These are phyloP conservation scores for Subanguina moxae DNA, from an alignment of 1,140 invertebrate species.

Conservation along the genomic window DNA sequence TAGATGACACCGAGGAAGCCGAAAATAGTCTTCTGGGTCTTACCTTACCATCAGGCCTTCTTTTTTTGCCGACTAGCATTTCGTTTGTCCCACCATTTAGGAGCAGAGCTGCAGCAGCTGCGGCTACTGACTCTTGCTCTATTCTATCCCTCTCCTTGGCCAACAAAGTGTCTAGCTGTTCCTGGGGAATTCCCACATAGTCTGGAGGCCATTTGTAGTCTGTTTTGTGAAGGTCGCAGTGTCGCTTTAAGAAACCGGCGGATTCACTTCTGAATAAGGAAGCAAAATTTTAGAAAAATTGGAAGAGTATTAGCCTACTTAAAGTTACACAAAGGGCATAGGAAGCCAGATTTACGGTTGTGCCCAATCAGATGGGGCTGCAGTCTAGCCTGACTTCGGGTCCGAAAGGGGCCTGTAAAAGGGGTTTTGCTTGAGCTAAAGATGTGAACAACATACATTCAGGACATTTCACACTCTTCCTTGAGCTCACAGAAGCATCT, in stretches of 20 bases:
- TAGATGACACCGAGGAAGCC: neutral
- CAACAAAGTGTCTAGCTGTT: constrained; percentile 23
- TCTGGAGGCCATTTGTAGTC: constrained; percentile 30
- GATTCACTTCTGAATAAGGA: constrained; percentile 21
- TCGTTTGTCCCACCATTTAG: neutral
- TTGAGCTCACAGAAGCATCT: neutral
- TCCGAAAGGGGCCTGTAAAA: constrained; percentile 32
- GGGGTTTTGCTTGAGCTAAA: neutral
- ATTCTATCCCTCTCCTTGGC: constrained; percentile 14
- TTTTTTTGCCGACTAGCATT: neutral
- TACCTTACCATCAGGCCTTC: neutral
- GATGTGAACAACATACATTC: constrained; percentile 2
- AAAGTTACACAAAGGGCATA: constrained; percentile 33
- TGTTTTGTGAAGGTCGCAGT: constrained; percentile 18
- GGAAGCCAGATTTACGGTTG: constrained; percentile 27
- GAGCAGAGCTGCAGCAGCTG: neutral
- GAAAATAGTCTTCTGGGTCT: neutral
- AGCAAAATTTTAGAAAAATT: too few relatives aligned
- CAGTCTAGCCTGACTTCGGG: constrained; percentile 26
- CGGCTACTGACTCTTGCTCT: neutral
- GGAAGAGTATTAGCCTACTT: constrained; percentile 17
- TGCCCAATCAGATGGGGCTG: constrained; percentile 34
- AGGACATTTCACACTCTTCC: constrained; percentile 28
- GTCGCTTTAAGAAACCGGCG: constrained; percentile 22
- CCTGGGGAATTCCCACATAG: constrained; percentile 27